Base-by-base conservation (phyloP, 2,797 vertebrate genomes). In the Lithobates pipiens region DNA sequence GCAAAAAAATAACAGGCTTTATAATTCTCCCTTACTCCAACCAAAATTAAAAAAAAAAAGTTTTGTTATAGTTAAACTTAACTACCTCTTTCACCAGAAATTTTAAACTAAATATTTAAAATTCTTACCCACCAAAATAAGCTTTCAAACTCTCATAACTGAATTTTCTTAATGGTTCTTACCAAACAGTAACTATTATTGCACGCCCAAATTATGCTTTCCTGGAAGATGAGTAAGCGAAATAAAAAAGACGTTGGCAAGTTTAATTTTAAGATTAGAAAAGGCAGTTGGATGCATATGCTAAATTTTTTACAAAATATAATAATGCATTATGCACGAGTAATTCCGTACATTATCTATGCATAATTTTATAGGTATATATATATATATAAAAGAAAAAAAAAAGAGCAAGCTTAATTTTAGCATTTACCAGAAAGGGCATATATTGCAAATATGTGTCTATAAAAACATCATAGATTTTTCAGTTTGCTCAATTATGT, bases 391-490 rank as follows among this genome's bases (percentile, higher is more conserved):
- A 29, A 29, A 29, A n/a, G n/a, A n/a, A 29, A 23, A 46, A 46
- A 34, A 80, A 61, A 80, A 72, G 63, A 68, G 39, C 61, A 78
- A 72, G 9, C 6, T 29, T 72, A 18, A 61, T 81, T 72, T 73
- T 16, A 73, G 13, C 69, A 81, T 61, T 81, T 81, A 81, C 79
- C 79, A 73, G 79, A 81, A 80, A 54, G 6, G 42, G 29, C 15
- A 29, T 67, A 27, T 27, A 67, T 67, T 29, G 65, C 65, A 67
- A 29, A 29, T 29, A 10, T 29, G 13, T 67, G 27, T 67, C 25
- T 57, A 57, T 80, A 34, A 34, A 70, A 81, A 81, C 27, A 81
- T n/a, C 68, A 80, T 72, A 61, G 79, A 81, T 81, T 81, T 81
- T 81, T 63, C 79, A 36, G 71, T 81, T 81, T 25, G 69, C 57